These are phyloP conservation scores for Oriolus oriolus DNA, from an alignment of 2,113 vertebrate genomes.

Conservation along the genomic window DNA sequence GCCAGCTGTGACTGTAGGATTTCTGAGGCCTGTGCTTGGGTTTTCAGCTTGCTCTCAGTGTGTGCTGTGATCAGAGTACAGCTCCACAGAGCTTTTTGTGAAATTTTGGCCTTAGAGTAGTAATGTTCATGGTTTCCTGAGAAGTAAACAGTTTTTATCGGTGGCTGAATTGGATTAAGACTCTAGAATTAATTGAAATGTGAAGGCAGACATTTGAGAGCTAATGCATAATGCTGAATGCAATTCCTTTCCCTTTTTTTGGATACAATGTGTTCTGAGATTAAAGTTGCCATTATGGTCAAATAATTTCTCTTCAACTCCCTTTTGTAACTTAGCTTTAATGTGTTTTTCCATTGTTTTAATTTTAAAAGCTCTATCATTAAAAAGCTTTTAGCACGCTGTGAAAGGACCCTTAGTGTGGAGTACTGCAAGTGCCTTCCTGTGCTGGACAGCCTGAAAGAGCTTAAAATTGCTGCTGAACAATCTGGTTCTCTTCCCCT, in stretches of 20 bases:
- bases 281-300: neutral
- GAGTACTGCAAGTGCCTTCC: neutral
- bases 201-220: neutral
- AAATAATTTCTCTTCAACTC: neutral
- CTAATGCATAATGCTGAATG: neutral
- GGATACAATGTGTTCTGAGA: neutral
- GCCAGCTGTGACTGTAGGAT: neutral
- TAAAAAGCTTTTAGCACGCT: neutral
- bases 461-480: neutral
- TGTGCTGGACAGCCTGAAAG: neutral
- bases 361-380: neutral
- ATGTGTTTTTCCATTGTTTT: conserved; percentile 38
- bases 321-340: conserved; percentile 17
- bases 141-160: neutral
- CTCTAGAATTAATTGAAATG: neutral
- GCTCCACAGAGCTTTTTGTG: neutral
- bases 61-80: neutral
- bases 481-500: neutral
- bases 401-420: neutral
- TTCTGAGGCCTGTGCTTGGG: neutral
- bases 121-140: neutral
- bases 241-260: neutral
- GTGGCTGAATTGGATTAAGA: neutral
- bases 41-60: fast-evolving
- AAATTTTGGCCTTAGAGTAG: neutral